These are phyloP conservation scores for Regulus satrapa DNA, from an alignment of 2,113 vertebrate species.

Conservation along the genomic window DNA sequence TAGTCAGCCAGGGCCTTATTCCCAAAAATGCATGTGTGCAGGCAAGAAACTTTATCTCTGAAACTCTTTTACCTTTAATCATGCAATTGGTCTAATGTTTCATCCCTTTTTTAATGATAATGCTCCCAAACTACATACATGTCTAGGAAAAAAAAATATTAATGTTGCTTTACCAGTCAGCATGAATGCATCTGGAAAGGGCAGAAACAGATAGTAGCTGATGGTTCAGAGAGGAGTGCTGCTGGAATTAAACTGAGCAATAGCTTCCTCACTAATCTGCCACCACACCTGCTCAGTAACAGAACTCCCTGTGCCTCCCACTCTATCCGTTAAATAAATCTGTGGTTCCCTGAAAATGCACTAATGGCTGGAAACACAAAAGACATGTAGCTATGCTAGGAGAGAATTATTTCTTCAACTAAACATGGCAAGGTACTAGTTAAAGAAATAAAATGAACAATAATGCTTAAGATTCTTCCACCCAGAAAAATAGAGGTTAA, in stretches of 20 bases:
- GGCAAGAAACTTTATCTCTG: background rate
- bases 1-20: background rate
- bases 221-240: background rate
- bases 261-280: background rate
- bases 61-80: background rate
- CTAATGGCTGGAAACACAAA: background rate
- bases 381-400: background rate
- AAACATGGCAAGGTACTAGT: background rate
- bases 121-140: fast-evolving
- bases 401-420: background rate
- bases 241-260: background rate
- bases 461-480: background rate
- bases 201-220: background rate
- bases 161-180: background rate
- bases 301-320: background rate
- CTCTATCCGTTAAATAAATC: background rate
- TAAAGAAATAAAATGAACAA: background rate
- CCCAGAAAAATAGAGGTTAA: background rate
- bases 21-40: background rate
- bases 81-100: background rate
- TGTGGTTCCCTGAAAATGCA: background rate
- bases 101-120: background rate
- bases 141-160: background rate
- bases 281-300: background rate
- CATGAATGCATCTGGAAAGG: background rate